phyloP scores from a whole-genome alignment of 2,888 invertebrate genomes.

The Amorpha juglandis region DNA sequence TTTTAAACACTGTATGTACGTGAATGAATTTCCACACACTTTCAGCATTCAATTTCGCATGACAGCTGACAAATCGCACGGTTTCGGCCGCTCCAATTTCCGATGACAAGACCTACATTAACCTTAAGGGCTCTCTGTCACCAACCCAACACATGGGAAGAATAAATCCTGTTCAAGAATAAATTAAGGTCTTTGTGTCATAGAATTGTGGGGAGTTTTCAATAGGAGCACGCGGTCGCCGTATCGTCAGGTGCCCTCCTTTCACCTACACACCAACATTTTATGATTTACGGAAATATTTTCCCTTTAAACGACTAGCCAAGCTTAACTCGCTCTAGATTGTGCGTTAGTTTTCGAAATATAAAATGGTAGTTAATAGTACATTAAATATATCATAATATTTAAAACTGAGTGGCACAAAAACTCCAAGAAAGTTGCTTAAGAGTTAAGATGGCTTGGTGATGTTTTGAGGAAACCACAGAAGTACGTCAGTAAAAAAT shows the following conservation, averaged over 20 bases:
- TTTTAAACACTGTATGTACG: conserved; percentile 12
- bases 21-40: conserved; percentile 43
- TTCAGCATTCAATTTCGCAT: conserved; percentile 68
- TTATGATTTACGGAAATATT: conserved; percentile 57
- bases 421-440: too few relatives aligned
- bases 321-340: not conserved
- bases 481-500: too few relatives aligned
- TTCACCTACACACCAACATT: conserved; percentile 57
- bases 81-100: conserved; percentile 73
- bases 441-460: too few relatives aligned
- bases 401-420: too few relatives aligned
- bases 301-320: conserved; percentile 37
- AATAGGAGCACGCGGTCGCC: conserved; percentile 51
- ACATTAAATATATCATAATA: too few relatives aligned
- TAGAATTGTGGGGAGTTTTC: conserved; percentile 64
- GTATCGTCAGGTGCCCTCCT: conserved; percentile 53
- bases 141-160: conserved; percentile 68
- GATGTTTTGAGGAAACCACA: too few relatives aligned
- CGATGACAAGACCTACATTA: conserved; percentile 80
- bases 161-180: conserved; percentile 80
- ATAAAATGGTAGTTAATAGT: not conserved
- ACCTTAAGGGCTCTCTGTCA: conserved; percentile 78
- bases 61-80: conserved; percentile 75
- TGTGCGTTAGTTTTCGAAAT: not conserved
- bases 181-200: conserved; percentile 80